phyloP scores from a whole-genome alignment of 2,797 vertebrate species.

The Paramormyrops hopkinsi region DNA sequence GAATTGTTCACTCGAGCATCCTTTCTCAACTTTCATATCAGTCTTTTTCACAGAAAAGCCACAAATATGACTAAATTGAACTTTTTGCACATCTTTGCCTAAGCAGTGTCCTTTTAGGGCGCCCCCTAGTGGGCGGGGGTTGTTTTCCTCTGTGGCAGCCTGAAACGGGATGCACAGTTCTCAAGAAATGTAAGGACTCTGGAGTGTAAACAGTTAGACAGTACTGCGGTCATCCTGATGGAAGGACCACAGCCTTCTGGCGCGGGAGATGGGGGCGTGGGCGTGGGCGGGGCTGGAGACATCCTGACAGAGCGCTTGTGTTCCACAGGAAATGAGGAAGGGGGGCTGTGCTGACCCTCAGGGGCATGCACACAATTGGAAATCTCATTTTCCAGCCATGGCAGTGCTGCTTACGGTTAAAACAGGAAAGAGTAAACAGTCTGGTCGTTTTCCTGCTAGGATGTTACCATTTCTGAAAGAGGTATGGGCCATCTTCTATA shows the following conservation, averaged over 20 bases:
- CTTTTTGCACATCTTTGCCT: slow-evolving; percentile 18
- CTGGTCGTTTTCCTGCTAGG: background rate
- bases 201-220: slow-evolving; percentile 49
- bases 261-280: slow-evolving; percentile 18
- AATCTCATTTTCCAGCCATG: background rate
- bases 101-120: slow-evolving; percentile 28
- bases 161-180: slow-evolving; percentile 1
- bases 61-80: slow-evolving; percentile 35
- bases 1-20: slow-evolving; percentile 29
- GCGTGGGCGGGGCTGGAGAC: slow-evolving; percentile 38
- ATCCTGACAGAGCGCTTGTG: slow-evolving; percentile 32
- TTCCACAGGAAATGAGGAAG: slow-evolving; percentile 65
- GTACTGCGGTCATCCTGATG: slow-evolving; percentile 37
- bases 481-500: background rate
- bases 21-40: slow-evolving; percentile 1
- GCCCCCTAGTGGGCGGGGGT: slow-evolving; percentile 35
- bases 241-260: slow-evolving; percentile 14
- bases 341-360: slow-evolving; percentile 65
- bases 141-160: slow-evolving; percentile 2
- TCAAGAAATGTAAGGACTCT: slow-evolving; percentile 14
- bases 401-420: slow-evolving; percentile 1
- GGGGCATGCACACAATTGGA: slow-evolving; percentile 66
- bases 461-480: background rate
- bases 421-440: background rate
- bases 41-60: slow-evolving; percentile 28